Percentiles rank a stretch among this genome's conserved stretches.
These are phyloP conservation scores for Peromyscus polionotus DNA, from an alignment of 2,113 vertebrate genomes.

Conservation along the genomic window DNA sequence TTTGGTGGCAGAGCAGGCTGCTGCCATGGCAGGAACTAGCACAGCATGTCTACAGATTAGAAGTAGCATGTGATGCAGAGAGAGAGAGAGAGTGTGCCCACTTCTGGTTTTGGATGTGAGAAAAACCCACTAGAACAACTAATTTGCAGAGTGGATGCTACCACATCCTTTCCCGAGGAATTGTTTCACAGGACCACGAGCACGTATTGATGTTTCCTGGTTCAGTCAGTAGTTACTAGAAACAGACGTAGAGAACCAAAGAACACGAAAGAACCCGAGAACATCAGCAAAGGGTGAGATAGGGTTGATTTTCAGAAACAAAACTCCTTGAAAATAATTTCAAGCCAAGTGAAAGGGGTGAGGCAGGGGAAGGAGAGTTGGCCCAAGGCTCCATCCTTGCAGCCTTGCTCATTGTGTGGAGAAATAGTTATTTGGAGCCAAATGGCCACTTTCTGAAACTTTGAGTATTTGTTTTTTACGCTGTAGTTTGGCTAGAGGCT, in stretches of 20 bases:
- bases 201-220: neutral
- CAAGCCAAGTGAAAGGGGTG: conserved; percentile 34
- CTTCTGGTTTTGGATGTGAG: neutral
- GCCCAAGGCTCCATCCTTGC: conserved; percentile 27
- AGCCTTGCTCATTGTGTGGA: conserved; percentile 38
- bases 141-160: neutral
- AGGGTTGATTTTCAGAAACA: conserved; percentile 63
- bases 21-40: neutral
- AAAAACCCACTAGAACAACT: neutral
- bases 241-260: neutral
- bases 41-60: neutral
- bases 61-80: neutral
- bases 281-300: neutral
- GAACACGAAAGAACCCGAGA: neutral
- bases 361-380: conserved; percentile 35
- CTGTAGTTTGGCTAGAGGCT: conserved; percentile 46
- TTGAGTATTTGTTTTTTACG: conserved; percentile 36
- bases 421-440: conserved; percentile 62
- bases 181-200: neutral
- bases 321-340: conserved; percentile 32
- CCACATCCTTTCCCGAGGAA: neutral
- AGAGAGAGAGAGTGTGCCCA: neutral
- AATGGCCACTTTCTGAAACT: conserved; percentile 39
- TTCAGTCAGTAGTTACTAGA: neutral
- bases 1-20: neutral